Evolutionary conservation across 1,140 invertebrate genomes (phyloP).

Genomic region (Drosophila sp.): DNA sequence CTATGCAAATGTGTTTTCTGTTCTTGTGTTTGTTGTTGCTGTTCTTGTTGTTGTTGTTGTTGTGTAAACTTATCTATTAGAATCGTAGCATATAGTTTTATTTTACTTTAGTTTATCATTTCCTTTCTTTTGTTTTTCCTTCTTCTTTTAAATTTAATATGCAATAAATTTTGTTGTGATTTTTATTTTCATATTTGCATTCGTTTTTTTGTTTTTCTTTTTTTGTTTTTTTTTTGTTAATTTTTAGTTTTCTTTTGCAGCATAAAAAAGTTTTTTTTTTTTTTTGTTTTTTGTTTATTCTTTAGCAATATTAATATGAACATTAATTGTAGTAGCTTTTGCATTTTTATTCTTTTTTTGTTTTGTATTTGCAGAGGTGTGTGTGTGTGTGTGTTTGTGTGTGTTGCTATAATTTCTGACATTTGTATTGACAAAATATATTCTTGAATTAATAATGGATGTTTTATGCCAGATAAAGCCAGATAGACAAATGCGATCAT

Average conservation of each 20-base stretch:
- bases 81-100: slow-evolving; percentile 64
- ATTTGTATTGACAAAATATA: slow-evolving; percentile 35
- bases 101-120: slow-evolving; percentile 26
- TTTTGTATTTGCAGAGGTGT: slow-evolving; percentile 2
- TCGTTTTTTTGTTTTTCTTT: background rate
- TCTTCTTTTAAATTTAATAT: slow-evolving; percentile 21
- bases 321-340: slow-evolving; percentile 16
- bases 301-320: slow-evolving; percentile 21
- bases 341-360: background rate
- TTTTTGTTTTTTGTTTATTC: background rate
- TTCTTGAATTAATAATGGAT: background rate
- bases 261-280: slow-evolving; percentile 15
- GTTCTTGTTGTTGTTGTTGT: slow-evolving; percentile 12
- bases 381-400: slow-evolving; percentile 12
- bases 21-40: slow-evolving; percentile 19
- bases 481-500: too few species aligned
- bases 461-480: background rate
- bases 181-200: slow-evolving; percentile 17
- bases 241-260: slow-evolving; percentile 10
- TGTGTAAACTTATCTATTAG: slow-evolving; percentile 61
- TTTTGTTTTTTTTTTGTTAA: background rate
- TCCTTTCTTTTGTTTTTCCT: slow-evolving; percentile 4
- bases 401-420: background rate
- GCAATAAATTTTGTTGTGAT: slow-evolving; percentile 19
- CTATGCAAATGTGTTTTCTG: slow-evolving; percentile 6